Conservation (phyloP, 2,888 invertebrate genomes). For the Ichneumoninae sp. region DNA sequence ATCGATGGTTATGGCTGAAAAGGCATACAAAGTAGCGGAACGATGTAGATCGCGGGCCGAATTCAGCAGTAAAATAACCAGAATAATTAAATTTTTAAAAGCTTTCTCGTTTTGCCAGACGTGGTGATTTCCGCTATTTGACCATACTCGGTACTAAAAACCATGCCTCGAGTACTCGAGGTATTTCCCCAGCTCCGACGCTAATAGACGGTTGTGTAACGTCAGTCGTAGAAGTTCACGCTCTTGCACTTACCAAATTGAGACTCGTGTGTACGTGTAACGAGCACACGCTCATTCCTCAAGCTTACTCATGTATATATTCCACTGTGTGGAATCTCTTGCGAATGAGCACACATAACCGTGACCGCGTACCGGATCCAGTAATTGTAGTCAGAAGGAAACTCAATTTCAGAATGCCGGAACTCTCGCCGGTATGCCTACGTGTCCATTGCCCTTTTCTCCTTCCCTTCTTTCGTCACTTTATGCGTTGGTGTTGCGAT, state of each 20-base stretch:
- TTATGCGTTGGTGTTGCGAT: not conserved
- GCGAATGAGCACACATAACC: not conserved
- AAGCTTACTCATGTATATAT: too few species aligned
- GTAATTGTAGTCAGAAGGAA: slow-evolving; percentile 19
- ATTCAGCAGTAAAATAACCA: too few species aligned
- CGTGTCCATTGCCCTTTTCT: not conserved
- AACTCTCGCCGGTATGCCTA: not conserved
- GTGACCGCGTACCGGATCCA: slow-evolving; percentile 9
- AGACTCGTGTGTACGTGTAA: not conserved
- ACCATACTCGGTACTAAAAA: too few species aligned
- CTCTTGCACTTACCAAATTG: not conserved
- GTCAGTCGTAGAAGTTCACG: not conserved
- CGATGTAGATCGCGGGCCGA: too few species aligned
- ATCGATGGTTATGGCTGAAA: not conserved
- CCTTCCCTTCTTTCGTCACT: slow-evolving; percentile 2
- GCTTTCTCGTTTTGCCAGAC: too few species aligned
- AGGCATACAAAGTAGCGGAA: not conserved
- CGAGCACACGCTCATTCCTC: not conserved
- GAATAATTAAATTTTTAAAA: too few species aligned
- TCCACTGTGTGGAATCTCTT: not conserved
- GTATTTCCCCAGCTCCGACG: too few species aligned
- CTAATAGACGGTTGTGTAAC: too few species aligned
- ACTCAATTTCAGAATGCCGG: slow-evolving; percentile 18
- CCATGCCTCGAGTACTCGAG: too few species aligned
- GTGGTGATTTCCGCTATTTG: too few species aligned